These are phyloP conservation scores for Lytechinus pictus DNA, from an alignment of 35 echinoderm and acorn worm genomes.

Conservation along the genomic window DNA sequence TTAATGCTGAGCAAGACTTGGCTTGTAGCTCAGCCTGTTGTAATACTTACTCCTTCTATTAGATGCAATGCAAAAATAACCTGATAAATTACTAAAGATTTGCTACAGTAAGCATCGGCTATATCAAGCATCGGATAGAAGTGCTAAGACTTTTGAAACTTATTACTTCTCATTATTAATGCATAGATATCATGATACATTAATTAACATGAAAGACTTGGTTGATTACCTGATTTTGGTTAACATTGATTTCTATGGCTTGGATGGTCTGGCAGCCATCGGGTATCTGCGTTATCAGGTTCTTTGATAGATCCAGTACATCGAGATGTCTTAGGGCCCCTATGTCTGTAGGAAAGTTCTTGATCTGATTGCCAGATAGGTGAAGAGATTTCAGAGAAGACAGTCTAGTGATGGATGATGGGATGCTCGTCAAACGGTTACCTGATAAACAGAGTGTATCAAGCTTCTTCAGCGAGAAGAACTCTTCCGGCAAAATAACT, in stretches of 20 bases:
- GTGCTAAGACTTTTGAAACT: no score
- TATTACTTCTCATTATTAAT: no score
- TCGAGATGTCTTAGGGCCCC: conserved; percentile 81
- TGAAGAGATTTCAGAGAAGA: conserved; percentile 66
- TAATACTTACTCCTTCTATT: no score
- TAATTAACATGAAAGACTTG: not conserved
- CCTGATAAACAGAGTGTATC: conserved; percentile 69
- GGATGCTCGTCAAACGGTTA: conserved; percentile 74
- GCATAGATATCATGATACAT: no score
- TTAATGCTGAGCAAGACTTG: no score
- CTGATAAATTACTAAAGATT: no score
- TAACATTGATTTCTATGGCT: conserved; percentile 87
- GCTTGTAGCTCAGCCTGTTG: no score
- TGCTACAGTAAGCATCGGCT: no score
- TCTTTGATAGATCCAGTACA: conserved; percentile 85
- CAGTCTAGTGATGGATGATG: conserved; percentile 60
- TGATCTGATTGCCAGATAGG: conserved; percentile 72
- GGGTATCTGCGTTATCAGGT: conserved; percentile 70
- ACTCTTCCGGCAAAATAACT: conserved; percentile 69
- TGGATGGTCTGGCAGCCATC: conserved; percentile 70
- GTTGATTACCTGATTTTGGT: conserved; percentile 90
- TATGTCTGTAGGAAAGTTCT: conserved; percentile 73
- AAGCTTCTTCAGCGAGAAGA: conserved; percentile 75
- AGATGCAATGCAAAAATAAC: no score
- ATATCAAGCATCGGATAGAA: no score